Percentiles rank a stretch among this genome's conserved stretches.
These are phyloP conservation scores for Galleria mellonella DNA, from an alignment of 1,140 invertebrate genomes.

Conservation along the genomic window DNA sequence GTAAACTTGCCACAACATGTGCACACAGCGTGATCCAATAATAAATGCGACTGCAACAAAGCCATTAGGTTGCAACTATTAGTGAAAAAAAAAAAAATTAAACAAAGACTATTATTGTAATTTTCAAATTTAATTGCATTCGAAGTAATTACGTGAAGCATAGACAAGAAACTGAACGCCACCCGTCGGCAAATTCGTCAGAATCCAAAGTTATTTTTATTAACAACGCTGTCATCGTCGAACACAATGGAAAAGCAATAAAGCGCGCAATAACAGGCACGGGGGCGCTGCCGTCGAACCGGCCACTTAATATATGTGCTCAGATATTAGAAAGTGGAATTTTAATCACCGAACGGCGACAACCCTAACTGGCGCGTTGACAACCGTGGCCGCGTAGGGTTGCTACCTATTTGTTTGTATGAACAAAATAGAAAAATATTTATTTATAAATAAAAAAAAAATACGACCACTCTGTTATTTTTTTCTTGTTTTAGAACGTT, in stretches of 20 bases:
- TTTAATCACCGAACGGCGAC: slow-evolving; percentile 48
- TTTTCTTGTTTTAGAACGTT: too few relatives aligned
- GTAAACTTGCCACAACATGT: too few relatives aligned
- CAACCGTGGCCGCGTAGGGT: slow-evolving; percentile 21
- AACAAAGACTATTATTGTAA: too few relatives aligned
- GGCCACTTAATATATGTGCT: slow-evolving; percentile 46
- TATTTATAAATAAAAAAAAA: too few relatives aligned
- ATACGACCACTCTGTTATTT: too few relatives aligned
- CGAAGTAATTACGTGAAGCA: too few relatives aligned
- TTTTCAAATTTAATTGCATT: too few relatives aligned
- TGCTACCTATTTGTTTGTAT: slow-evolving; percentile 8
- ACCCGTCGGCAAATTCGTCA: neutral
- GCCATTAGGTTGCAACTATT: too few relatives aligned
- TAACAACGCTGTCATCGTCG: neutral
- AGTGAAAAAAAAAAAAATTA: too few relatives aligned
- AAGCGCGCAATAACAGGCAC: neutral
- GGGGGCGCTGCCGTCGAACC: slow-evolving; percentile 36
- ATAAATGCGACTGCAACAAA: too few relatives aligned
- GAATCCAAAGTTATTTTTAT: neutral
- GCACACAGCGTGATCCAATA: too few relatives aligned
- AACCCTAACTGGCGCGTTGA: slow-evolving; percentile 18
- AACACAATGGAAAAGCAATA: slow-evolving; percentile 15
- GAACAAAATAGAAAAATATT: too few relatives aligned
- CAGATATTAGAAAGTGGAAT: slow-evolving; percentile 52
- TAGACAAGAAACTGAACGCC: neutral